phyloP scores from a whole-genome alignment of 2,797 vertebrate species.

The Lepus townsendii region DNA sequence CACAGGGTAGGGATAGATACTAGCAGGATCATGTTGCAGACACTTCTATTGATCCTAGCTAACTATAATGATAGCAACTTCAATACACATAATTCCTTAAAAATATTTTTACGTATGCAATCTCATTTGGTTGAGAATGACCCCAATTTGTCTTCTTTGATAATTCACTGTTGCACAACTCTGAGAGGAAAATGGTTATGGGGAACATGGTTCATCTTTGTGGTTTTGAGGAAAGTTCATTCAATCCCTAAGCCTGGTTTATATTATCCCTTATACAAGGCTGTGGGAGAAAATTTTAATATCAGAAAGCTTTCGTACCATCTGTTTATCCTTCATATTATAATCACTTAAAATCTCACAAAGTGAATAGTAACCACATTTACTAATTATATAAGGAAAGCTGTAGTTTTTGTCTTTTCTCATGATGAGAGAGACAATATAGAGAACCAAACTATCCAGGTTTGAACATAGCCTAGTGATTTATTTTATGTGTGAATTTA shows the following conservation, averaged over 20 bases:
- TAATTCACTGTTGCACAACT: slow-evolving; percentile 14
- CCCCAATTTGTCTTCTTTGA: slow-evolving; percentile 52
- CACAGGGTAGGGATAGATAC: neutral
- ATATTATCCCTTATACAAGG: neutral
- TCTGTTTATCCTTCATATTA: neutral
- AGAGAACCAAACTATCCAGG: too few species aligned
- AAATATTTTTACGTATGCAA: slow-evolving; percentile 48
- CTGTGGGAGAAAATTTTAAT: neutral
- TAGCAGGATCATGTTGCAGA: slow-evolving; percentile 39
- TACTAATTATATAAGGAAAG: slow-evolving; percentile 4
- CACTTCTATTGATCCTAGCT: neutral
- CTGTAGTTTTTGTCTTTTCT: neutral
- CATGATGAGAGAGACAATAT: neutral
- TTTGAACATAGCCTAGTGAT: too few species aligned
- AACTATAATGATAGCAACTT: slow-evolving; percentile 25
- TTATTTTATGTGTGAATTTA: too few species aligned
- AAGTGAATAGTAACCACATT: neutral
- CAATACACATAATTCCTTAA: slow-evolving; percentile 10
- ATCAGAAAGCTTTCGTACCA: slow-evolving; percentile 11
- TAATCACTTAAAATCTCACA: slow-evolving; percentile 27
- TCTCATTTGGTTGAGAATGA: slow-evolving; percentile 65
- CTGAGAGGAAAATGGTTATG: slow-evolving; percentile 30
- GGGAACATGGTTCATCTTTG: slow-evolving; percentile 36
- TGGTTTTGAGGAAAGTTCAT: slow-evolving; percentile 28
- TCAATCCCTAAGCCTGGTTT: neutral